Conservation (phyloP, 2,888 invertebrate species). For the Agrochola lychnidis region DNA sequence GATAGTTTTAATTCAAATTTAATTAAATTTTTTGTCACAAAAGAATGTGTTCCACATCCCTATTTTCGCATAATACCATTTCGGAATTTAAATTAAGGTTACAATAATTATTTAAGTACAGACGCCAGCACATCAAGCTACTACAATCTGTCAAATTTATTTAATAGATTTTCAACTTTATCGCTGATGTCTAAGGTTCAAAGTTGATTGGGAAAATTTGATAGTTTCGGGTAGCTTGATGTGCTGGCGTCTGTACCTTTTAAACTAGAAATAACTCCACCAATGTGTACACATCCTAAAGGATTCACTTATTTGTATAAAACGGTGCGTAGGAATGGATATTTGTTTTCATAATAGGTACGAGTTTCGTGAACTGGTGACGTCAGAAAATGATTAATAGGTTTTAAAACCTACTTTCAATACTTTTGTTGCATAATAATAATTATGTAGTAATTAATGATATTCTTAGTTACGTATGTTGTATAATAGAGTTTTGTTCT, state of each 20-base stretch:
- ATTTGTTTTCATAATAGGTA: slow-evolving; percentile 47
- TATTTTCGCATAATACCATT: neutral
- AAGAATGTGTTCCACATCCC: neutral
- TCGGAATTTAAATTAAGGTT: neutral
- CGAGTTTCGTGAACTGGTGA: slow-evolving; percentile 47
- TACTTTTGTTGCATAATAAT: neutral
- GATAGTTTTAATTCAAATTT: neutral
- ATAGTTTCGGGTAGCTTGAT: too few relatives aligned
- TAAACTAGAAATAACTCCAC: neutral
- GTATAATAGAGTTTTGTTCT: neutral
- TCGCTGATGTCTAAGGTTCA: too few relatives aligned
- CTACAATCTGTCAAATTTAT: too few relatives aligned
- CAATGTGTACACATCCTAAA: slow-evolving; percentile 37
- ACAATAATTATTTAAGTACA: neutral
- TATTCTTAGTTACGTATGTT: neutral
- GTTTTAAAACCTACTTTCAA: slow-evolving; percentile 6
- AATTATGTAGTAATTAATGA: neutral
- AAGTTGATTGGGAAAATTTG: too few relatives aligned
- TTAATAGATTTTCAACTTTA: too few relatives aligned
- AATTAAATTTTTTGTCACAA: neutral
- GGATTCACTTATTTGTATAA: slow-evolving; percentile 33
- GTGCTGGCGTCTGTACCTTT: too few relatives aligned
- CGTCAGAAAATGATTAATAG: slow-evolving; percentile 27
- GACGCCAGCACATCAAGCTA: too few relatives aligned
- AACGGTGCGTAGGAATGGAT: slow-evolving; percentile 41